phyloP scores from a whole-genome alignment of 2,113 vertebrate species.

The Ailurus styani region DNA sequence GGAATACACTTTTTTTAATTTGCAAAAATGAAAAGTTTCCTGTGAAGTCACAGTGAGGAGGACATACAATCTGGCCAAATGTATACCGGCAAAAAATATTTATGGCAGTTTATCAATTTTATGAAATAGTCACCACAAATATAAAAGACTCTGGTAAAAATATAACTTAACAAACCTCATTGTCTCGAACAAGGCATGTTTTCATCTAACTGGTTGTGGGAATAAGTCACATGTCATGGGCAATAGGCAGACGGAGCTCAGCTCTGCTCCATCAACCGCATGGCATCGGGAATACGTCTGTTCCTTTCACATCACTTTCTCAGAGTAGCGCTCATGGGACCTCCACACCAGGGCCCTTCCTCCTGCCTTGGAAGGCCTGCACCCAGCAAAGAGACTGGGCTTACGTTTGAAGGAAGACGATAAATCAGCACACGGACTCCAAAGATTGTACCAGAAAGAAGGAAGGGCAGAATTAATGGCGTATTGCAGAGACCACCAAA shows the following conservation, averaged over 20 bases:
- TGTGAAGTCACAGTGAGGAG: slow-evolving; percentile 50
- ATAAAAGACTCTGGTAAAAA: slow-evolving; percentile 46
- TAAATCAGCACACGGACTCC: background rate
- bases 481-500: background rate
- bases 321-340: fast-evolving
- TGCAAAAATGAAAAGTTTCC: slow-evolving; percentile 49
- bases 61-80: slow-evolving; percentile 41
- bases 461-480: background rate
- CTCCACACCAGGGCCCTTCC: fast-evolving
- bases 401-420: background rate
- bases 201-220: slow-evolving; percentile 46
- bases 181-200: slow-evolving; percentile 56
- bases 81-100: slow-evolving; percentile 62
- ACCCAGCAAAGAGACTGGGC: background rate
- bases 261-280: background rate
- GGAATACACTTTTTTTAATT: slow-evolving; percentile 18
- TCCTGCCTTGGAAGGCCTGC: fast-evolving
- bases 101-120: slow-evolving; percentile 53
- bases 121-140: slow-evolving; percentile 55
- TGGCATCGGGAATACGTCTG: fast-evolving
- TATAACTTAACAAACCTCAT: background rate
- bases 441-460: background rate
- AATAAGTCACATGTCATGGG: slow-evolving; percentile 25
- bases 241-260: background rate
- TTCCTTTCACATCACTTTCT: background rate